Evolutionary conservation across 2,888 invertebrate genomes (phyloP), one percentile per base, ranked within the genome.

Genomic region (Cephus runcator): DNA sequence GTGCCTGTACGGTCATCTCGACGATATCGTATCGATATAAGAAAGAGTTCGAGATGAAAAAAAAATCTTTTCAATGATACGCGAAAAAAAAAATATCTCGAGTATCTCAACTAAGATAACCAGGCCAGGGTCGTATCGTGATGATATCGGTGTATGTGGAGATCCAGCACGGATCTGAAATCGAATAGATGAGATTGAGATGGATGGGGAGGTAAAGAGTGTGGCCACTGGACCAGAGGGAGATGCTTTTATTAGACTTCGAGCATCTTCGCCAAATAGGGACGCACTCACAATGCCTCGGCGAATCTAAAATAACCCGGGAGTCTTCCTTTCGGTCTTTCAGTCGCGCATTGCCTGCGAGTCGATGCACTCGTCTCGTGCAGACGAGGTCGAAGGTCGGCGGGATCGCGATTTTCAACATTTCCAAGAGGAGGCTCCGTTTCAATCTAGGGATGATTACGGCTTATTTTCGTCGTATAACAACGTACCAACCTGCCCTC

Each of bases 221-320:
- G 56, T 23, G 15, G 56, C 56, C 56, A 56, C 56, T 56, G 56
- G 56, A 56, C 56, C 23, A 56, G 56, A 56, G 83, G 85, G 84
- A 83, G 82, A 76, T 83, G 85, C 86, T 87, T 86, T 87, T 87
- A 87, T 86, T 86, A 87, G 87, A 87, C 85, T 86, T 83, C 86
- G 85, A 86, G 86, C 85, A 87, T 88, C 87, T 86, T 83, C 85
- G 87, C 88, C 87, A 88, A 88, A 86, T 88, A 86, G 88, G 87
- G 85, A 85, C 86, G 88, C 83, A 79, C 82, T 84, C 87, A 88
- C 88, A 87, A 88, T 88, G 86, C 34, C 73, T 30, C 35, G 75
- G 75, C 69, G 77, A 69, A 80, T 81, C 83, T 76, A 82, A 82
- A 83, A 83, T 83, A 82, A 79, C 80, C 79, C 79, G 31, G 31